These are phyloP conservation scores for Pelochelys cantorii DNA, from an alignment of 2,797 vertebrate genomes.

Conservation along the genomic window DNA sequence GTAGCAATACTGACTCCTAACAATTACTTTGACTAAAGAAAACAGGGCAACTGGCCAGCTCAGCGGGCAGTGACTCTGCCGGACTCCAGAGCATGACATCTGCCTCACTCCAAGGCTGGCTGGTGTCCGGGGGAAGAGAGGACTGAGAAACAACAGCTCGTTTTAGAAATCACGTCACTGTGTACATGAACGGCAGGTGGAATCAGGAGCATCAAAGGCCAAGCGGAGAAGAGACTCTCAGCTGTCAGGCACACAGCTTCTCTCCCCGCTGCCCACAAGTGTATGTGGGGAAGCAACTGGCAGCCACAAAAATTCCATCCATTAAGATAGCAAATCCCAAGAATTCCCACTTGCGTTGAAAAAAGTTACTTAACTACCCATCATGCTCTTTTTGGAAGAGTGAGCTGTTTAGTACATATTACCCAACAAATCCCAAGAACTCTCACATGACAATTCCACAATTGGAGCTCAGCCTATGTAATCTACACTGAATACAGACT, in stretches of 20 bases:
- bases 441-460: conserved; percentile 60
- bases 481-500: neutral
- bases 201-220: neutral
- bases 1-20: neutral
- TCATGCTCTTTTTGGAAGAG: conserved; percentile 55
- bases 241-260: neutral
- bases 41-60: neutral
- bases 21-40: neutral
- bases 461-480: conserved; percentile 23
- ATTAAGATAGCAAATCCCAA: neutral
- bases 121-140: neutral
- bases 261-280: neutral
- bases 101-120: neutral
- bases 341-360: neutral
- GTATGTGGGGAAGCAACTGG: neutral
- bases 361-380: conserved; percentile 4
- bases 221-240: conserved; percentile 5
- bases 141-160: neutral
- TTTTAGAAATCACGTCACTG: neutral
- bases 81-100: neutral
- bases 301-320: neutral
- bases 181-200: neutral
- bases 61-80: neutral
- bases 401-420: conserved; percentile 53
- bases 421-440: conserved; percentile 47